Conservation (phyloP, 2,113 vertebrate species). For the Oncorhynchus masou region DNA sequence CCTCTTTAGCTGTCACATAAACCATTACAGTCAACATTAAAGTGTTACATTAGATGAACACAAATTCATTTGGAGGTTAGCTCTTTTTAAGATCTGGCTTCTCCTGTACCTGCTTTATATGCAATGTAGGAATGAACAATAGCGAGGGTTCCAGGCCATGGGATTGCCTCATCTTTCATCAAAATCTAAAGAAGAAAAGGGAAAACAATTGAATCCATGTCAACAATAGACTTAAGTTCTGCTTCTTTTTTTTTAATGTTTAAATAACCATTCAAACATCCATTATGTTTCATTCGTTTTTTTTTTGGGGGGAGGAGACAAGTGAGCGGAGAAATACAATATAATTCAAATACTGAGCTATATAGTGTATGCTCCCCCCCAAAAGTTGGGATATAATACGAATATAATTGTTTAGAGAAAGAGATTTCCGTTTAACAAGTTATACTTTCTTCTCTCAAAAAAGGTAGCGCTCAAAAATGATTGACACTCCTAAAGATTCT, state of each 20-base stretch:
- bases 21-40: background rate
- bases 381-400: too few species aligned
- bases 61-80: too few species aligned
- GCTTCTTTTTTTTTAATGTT: background rate
- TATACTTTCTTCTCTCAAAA: too few species aligned
- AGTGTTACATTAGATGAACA: too few species aligned
- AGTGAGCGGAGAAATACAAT: background rate
- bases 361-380: too few species aligned
- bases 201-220: slow-evolving; percentile 9
- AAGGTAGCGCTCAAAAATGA: too few species aligned
- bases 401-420: too few species aligned
- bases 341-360: background rate
- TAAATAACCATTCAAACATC: background rate
- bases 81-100: too few species aligned
- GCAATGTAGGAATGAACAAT: slow-evolving; percentile 93
- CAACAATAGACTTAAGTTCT: background rate
- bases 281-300: background rate
- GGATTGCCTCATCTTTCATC: slow-evolving; percentile 89
- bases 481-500: too few species aligned
- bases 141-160: slow-evolving; percentile 89
- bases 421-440: too few species aligned
- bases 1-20: slow-evolving; percentile 80
- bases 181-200: slow-evolving; percentile 74
- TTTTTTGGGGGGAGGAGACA: background rate
- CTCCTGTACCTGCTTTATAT: slow-evolving; percentile 85